Base-by-base conservation (phyloP, 1,140 invertebrate species). In the Achroia grisella region DNA sequence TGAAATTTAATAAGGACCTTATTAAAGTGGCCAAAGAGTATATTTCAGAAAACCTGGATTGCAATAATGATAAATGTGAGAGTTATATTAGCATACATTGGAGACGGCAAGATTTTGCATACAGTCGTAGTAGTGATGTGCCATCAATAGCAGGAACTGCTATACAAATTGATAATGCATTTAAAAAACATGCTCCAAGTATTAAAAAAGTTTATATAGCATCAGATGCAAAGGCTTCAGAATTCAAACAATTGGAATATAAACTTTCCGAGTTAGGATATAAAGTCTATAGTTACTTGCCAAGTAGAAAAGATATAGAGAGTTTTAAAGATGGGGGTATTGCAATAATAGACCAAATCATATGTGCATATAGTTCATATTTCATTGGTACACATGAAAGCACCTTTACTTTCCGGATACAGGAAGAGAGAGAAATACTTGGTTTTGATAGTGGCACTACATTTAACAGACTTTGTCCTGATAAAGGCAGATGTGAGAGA, bases 301-400 rank as follows among this genome's bases (percentile, higher is more conserved):
- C 82, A 2, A 81, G 56, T 44, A 23, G 31, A 17, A 34, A 42
- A 87, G 90, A 93, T 71, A 85, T 89, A 57, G 45, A 59, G 6
- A 76, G 88, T 56, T 91, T 91, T 44, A 91, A 90, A 77, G 95
- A 97, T 82, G 98, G 97, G 11, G 95, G 94, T 10, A 77, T 96
- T 30, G 97, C 97, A 1, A 97, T 99, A 51, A 92, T 99, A 44
- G 97, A 99, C 80, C 98, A 99, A 87, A 95, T 98, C 61, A 94
- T 99, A 55, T 97, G 95, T 87, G 93, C 97, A 0, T 90, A 94
- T 85, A 92, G 95, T 53, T 90, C 91, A 69, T 91, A 92, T 87
- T 97, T 98, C 73, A 91, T 98, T 53, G 97, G 98, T 17, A 97
- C 95, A 0, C 89, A 93, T 71, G 95, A 96, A 70, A 99, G 97